phyloP scores from a whole-genome alignment of 2,797 vertebrate species.

The Eospalax fontanierii region DNA sequence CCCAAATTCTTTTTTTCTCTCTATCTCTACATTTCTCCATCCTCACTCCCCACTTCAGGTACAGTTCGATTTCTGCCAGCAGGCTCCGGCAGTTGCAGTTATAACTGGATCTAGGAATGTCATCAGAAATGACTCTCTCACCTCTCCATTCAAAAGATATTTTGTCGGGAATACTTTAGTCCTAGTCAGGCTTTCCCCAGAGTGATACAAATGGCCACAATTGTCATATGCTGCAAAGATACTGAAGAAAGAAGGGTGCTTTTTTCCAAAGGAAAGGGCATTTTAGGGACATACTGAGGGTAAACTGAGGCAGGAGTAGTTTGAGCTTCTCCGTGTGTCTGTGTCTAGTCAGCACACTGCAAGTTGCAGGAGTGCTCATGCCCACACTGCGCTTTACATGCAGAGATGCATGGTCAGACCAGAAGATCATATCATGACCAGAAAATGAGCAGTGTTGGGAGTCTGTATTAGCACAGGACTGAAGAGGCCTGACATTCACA shows the following conservation, averaged over 20 bases:
- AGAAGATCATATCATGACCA: neutral
- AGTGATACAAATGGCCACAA: neutral
- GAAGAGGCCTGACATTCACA: neutral
- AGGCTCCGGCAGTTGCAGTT: no score
- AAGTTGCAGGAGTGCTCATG: neutral
- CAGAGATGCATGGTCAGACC: no score
- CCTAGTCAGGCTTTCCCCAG: slow-evolving; percentile 9
- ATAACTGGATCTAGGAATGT: slow-evolving; percentile 1
- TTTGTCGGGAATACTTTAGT: neutral
- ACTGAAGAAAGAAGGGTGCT: neutral
- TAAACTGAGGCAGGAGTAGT: neutral
- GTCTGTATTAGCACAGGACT: neutral
- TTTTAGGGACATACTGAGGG: neutral
- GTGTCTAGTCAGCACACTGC: neutral
- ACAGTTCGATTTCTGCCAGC: no score
- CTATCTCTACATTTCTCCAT: no score
- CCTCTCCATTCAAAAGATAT: neutral
- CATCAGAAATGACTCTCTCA: slow-evolving; percentile 52
- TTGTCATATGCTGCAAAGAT: neutral
- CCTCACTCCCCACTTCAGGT: no score
- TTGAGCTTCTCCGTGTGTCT: neutral
- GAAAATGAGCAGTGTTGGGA: neutral
- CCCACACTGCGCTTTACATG: neutral
- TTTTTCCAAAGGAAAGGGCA: neutral
- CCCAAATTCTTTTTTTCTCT: no score